Evolutionary conservation across 2,113 vertebrate genomes (phyloP).

Genomic region (Pterocles orientalis): DNA sequence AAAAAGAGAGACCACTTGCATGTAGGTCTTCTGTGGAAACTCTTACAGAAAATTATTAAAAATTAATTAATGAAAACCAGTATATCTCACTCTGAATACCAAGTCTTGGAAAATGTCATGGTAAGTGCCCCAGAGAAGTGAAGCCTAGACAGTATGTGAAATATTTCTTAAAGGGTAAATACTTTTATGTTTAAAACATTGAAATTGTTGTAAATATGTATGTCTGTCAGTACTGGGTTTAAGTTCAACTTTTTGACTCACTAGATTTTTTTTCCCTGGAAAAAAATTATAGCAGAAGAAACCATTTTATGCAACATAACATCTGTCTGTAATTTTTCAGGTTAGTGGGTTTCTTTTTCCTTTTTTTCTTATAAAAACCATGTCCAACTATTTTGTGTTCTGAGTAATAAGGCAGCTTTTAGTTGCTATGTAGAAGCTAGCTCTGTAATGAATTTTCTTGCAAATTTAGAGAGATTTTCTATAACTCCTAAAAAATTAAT

Average conservation of each 20-base stretch:
- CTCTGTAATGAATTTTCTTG: neutral
- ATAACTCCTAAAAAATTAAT: neutral
- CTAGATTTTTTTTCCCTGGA: neutral
- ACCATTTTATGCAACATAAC: slow-evolving; percentile 72
- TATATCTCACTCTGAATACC: neutral
- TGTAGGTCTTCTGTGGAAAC: neutral
- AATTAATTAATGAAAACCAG: neutral
- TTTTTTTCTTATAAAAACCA: neutral
- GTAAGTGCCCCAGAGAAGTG: neutral
- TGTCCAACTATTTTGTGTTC: neutral
- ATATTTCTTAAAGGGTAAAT: neutral
- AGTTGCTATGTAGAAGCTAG: neutral
- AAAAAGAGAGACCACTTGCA: neutral
- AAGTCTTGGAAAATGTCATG: neutral
- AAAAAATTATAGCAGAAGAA: slow-evolving; percentile 30
- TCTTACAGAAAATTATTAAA: neutral
- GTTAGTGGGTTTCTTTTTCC: slow-evolving; percentile 53
- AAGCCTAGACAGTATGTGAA: neutral
- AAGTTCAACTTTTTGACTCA: neutral
- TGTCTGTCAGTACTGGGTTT: neutral
- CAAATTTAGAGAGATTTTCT: neutral
- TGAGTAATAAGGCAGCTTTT: neutral
- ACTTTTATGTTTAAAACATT: neutral
- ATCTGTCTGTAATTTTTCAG: slow-evolving; percentile 72
- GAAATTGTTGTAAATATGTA: neutral